Conservation (phyloP, 2,888 invertebrate genomes). For the Timema cristinae region DNA sequence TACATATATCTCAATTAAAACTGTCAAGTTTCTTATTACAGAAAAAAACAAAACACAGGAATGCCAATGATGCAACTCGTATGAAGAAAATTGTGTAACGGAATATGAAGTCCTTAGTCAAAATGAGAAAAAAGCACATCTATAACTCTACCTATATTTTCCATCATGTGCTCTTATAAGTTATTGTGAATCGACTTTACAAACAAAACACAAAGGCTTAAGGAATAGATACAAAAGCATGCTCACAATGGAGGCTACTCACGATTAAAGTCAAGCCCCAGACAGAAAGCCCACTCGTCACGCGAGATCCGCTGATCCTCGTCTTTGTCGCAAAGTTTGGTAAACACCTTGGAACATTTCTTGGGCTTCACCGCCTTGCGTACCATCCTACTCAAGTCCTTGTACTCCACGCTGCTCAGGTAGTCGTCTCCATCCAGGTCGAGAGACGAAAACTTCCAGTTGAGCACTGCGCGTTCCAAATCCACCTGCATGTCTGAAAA, state of each 20-base stretch:
- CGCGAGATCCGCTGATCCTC: conserved; percentile 72
- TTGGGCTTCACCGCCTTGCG: conserved; percentile 87
- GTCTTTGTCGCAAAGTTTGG: conserved; percentile 81
- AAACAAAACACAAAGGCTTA: no score
- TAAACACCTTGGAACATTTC: conserved; percentile 84
- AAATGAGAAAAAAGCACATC: no score
- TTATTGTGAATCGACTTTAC: no score
- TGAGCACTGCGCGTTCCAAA: conserved; percentile 52
- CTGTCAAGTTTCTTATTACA: no score
- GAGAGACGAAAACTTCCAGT: conserved; percentile 86
- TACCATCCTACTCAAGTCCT: conserved; percentile 73
- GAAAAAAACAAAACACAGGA: no score
- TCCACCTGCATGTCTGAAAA: conserved; percentile 23
- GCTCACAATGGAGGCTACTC: conserved; percentile 50
- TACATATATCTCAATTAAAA: no score
- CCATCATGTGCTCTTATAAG: no score
- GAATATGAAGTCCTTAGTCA: no score
- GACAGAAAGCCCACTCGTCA: conserved; percentile 82
- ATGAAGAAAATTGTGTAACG: no score
- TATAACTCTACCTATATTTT: no score
- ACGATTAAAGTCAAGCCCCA: conserved; percentile 81
- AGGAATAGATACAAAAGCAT: no score
- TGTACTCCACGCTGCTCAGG: conserved; percentile 77
- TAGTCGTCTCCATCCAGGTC: conserved; percentile 75
- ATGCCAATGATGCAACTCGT: no score